These are phyloP conservation scores for Poecilia picta DNA, from an alignment of 2,797 vertebrate species.

Conservation along the genomic window DNA sequence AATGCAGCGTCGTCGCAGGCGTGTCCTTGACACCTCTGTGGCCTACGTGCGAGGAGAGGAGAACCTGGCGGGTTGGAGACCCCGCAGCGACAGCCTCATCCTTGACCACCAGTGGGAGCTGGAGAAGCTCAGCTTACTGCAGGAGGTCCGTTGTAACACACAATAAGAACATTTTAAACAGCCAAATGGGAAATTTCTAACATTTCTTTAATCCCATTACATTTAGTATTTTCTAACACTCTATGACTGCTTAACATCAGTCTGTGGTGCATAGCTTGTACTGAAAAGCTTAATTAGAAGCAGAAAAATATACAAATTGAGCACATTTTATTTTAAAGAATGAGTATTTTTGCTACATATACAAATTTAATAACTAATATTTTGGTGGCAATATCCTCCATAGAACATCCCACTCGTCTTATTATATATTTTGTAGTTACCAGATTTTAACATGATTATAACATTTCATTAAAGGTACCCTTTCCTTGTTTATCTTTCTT, in stretches of 20 bases:
- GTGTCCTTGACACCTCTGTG: slow-evolving; percentile 96
- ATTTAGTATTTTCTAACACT: neutral
- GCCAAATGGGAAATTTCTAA: neutral
- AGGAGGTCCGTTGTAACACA: slow-evolving; percentile 83
- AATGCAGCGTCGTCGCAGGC: slow-evolving; percentile 96
- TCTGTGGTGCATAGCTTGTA: neutral
- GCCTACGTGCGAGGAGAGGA: slow-evolving; percentile 97
- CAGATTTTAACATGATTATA: neutral
- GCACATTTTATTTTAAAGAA: neutral
- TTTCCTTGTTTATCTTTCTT: neutral
- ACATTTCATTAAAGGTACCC: neutral
- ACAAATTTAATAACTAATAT: neutral
- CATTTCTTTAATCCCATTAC: neutral
- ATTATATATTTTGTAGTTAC: neutral
- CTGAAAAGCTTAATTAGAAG: neutral
- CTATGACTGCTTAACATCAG: neutral
- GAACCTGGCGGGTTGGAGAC: slow-evolving; percentile 97
- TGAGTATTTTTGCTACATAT: neutral
- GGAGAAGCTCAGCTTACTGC: slow-evolving; percentile 96
- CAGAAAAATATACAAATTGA: neutral
- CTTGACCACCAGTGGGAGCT: slow-evolving; percentile 99
- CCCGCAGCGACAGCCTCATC: slow-evolving; percentile 97
- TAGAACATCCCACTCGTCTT: neutral
- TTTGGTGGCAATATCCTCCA: neutral
- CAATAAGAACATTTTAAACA: neutral